These are phyloP conservation scores for Sanderia malayensis DNA, from an alignment of 30 jellyfish, hydroid and myxozoan genomes.

Conservation along the genomic window DNA sequence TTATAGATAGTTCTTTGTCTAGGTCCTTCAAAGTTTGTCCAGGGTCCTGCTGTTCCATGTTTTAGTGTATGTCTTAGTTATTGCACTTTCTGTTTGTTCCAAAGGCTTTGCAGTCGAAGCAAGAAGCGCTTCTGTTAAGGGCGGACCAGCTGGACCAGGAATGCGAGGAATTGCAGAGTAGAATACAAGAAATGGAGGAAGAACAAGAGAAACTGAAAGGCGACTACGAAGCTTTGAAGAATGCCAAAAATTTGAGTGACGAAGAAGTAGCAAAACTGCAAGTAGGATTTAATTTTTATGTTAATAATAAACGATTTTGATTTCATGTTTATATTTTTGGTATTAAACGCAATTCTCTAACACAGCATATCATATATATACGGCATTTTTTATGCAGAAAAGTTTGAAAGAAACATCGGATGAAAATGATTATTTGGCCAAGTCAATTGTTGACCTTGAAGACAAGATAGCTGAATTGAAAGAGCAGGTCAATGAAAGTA, in stretches of 20 bases:
- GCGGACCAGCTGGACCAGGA: constrained; percentile 72
- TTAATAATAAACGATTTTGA: no score
- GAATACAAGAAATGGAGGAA: constrained; percentile 52
- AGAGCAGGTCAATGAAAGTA: constrained; percentile 17
- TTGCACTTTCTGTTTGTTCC: no score
- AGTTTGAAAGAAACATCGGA: no score
- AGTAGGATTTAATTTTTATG: no score
- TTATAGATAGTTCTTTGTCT: no score
- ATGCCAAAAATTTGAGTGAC: constrained; percentile 18
- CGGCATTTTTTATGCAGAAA: no score
- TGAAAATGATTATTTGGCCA: constrained; percentile 25
- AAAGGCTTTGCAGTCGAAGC: constrained; percentile 79
- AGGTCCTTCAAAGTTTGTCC: no score
- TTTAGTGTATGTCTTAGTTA: no score
- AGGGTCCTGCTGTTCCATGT: no score
- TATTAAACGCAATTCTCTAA: no score
- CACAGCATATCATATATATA: no score
- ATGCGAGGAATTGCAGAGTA: constrained; percentile 56
- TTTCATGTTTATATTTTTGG: no score
- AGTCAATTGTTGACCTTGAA: constrained; percentile 20
- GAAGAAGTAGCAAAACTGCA: constrained; percentile 5
- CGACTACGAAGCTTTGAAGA: constrained; percentile 17
- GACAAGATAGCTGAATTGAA: constrained; percentile 22
- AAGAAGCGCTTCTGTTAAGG: constrained; percentile 63
- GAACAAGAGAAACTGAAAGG: constrained; percentile 32